Percentiles rank a stretch among this genome's conserved stretches.
phyloP scores from a whole-genome alignment of 1,140 invertebrate genomes.

The Lordiphosa stackelbergi region DNA sequence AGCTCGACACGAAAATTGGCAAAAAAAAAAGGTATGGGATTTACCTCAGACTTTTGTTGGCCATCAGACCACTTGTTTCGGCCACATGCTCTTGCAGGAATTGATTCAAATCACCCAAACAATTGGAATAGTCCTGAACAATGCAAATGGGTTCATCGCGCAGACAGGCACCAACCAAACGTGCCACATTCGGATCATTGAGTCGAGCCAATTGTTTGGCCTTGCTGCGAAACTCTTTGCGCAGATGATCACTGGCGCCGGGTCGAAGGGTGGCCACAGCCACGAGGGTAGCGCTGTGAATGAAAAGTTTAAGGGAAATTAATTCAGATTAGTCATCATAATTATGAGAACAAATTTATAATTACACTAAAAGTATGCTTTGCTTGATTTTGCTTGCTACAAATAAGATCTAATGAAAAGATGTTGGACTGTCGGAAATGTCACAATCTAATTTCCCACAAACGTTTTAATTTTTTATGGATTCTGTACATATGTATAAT shows the following conservation, averaged over 20 bases:
- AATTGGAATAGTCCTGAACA: constrained; percentile 82
- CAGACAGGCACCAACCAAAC: constrained; percentile 87
- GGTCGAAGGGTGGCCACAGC: constrained; percentile 86
- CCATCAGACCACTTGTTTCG: constrained; percentile 79
- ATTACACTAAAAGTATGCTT: too few species aligned
- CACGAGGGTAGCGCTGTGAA: constrained; percentile 81
- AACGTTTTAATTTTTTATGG: too few species aligned
- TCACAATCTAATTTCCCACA: too few species aligned
- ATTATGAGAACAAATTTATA: too few species aligned
- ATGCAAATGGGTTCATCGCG: constrained; percentile 85
- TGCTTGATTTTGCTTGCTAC: too few species aligned
- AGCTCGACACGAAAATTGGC: constrained; percentile 2
- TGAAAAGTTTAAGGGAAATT: background rate
- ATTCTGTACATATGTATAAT: too few species aligned
- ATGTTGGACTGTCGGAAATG: too few species aligned
- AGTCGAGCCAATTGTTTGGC: constrained; percentile 85
- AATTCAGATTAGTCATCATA: too few species aligned
- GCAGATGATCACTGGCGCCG: constrained; percentile 81
- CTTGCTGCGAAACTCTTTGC: constrained; percentile 83
- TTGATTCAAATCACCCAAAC: constrained; percentile 85
- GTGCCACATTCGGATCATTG: constrained; percentile 87
- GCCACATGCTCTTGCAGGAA: constrained; percentile 87
- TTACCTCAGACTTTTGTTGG: constrained; percentile 63
- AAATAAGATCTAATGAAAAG: too few species aligned
- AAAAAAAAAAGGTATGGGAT: background rate